A percentile compares a stretch with the other conserved stretches of the same genome.
Conservation (phyloP, 2,797 vertebrate species). For the Pogoniulus pusillus region DNA sequence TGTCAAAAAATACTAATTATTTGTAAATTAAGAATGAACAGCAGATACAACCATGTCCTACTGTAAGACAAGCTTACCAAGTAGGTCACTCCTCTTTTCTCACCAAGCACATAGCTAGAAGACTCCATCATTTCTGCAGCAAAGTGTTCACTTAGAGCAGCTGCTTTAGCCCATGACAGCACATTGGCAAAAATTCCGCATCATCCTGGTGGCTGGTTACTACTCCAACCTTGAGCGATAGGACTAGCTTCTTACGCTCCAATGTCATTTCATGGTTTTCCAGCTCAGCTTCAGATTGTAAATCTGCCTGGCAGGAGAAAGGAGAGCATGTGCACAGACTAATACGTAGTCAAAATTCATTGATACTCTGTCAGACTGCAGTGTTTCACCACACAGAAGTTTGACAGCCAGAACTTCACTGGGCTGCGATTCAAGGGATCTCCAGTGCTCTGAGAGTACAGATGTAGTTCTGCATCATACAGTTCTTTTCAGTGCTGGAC, state of each 20-base stretch:
- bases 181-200: not conserved
- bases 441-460: not conserved
- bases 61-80: not conserved
- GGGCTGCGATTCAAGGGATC: not conserved
- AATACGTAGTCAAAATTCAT: not conserved
- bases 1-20: not conserved
- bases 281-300: not conserved
- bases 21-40: not conserved
- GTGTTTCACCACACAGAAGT: not conserved
- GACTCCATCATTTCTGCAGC: not conserved
- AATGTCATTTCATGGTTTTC: not conserved
- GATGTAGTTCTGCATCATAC: not conserved
- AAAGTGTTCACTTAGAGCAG: not conserved
- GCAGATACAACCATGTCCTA: not conserved
- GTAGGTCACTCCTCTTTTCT: not conserved
- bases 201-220: not conserved
- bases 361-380: not conserved
- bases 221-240: not conserved
- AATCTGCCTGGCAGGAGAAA: not conserved
- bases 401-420: not conserved
- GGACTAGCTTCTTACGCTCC: not conserved
- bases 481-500: not conserved
- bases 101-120: not conserved
- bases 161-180: not conserved
- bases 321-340: not conserved